Base-by-base conservation (phyloP, 2,113 vertebrate species). In the Passer domesticus region DNA sequence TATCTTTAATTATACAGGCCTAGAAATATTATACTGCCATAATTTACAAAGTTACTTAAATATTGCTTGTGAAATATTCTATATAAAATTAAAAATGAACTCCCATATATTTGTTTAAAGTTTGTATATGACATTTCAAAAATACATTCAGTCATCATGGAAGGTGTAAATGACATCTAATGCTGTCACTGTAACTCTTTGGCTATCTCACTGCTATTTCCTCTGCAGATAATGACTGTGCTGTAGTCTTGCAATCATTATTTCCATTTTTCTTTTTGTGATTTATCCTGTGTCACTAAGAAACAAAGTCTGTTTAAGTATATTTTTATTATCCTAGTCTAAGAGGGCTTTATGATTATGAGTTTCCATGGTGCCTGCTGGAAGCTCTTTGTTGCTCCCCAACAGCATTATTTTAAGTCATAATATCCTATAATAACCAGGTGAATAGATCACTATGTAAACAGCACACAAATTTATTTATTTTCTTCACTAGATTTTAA, bases 311-410 rank as follows among this genome's bases (percentile, higher is more conserved):
- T 96, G 63, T 77, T 97, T 97, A 97, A 92, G 49, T 81, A 52
- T 94, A 83, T 96, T 96, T 98, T 98, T 96, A 95, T 97, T 96
- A 96, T 91, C 79, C 62, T 92, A 90, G 78, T 92, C 87, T 96
- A 88, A 93, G 92, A 91, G 95, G 73, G 96, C 83, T 97, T 98
- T 94, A 96, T 96, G 84, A 94, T 96, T 95, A 95, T 96, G 92
- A 90, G 70, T 94, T 97, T 72, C 72, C 63, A 73, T 60, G 70
- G 88, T 72, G 27, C 70, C 43, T 94, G 56, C 58, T 96, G 78
- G 88, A 94, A 96, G 93, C 84, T 97, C 78, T 87, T 96, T 96
- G 88, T 92, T 93, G 76, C 69, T 94, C 8, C 94, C 95, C 87
- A 82, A 30, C 22, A 59, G 24, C 47, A 92, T 91, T 95, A 70